Evolutionary conservation across 2,888 invertebrate genomes (phyloP), one percentile per base, ranked within the genome.

Genomic region (Oscheius onirici): DNA sequence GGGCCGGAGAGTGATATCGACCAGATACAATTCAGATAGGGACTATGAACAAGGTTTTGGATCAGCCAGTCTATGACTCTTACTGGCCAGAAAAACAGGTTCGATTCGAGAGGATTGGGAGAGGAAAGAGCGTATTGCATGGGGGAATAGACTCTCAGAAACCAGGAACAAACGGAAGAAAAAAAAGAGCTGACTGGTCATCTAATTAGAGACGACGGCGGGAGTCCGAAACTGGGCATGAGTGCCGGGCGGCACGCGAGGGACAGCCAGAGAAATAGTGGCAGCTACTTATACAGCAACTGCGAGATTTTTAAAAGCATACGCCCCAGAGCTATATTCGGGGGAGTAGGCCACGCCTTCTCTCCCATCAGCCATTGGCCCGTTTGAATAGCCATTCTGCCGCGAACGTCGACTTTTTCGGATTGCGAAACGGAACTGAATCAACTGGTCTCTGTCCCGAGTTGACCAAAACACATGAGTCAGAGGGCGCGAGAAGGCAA

Each of bases 251-350:
- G 34, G 63, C 63, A 63, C 49, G 24, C 41, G 28, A 44, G 22
- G 8, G 43, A 15, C 49, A 13, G 43, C 60, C 20, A 22, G 17
- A 11, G 34, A 26, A 24, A 28, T 54, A 66, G 66, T 55, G 55
- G 55, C 67, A 68, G 67, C 67, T 54, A 68, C 28, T 55, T 57
- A 55, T n/a, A 55, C 26, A 28, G 34, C 55, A 60, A 17, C 17
- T 15, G 15, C n/a, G n/a, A 34, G 22, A 60, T 60, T 43, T 46
- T 43, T 43, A 15, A n/a, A 41, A 60, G 44, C 41, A 20, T 15
- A 13, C 49, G 34, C 63, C 63, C 49, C 20, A 3, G 15, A n/a
- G 46, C 63, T 49, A 63, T 26, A 63, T 63, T 46, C 49, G 63
- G 63, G 5, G 6, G 11, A 34, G 41, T 13, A 2, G 2, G 28